Evolutionary conservation across 1,140 invertebrate genomes (phyloP).

Genomic region (Atopsyche davidsoni): DNA sequence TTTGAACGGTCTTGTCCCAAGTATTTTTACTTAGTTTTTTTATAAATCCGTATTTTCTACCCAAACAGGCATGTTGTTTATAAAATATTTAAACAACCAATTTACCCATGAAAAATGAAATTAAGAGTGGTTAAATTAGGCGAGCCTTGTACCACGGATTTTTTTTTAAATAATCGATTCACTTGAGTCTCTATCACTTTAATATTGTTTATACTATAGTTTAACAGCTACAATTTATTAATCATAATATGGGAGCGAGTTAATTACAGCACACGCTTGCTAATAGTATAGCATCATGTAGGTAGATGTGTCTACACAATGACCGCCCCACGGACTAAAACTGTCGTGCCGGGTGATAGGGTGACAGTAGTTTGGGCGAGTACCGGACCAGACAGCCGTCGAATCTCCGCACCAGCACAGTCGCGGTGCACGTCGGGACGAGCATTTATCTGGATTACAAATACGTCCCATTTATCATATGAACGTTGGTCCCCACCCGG

Average conservation of each 20-base stretch:
- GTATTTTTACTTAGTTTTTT: too few relatives aligned
- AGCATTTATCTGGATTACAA: slow-evolving; percentile 32
- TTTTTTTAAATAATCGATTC: too few relatives aligned
- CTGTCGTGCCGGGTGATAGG: not conserved
- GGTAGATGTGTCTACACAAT: not conserved
- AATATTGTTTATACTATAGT: too few relatives aligned
- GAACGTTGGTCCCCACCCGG: slow-evolving; percentile 28
- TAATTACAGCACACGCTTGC: not conserved
- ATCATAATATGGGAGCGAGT: not conserved
- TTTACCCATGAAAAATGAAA: too few relatives aligned
- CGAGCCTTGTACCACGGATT: too few relatives aligned
- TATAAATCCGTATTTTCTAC: too few relatives aligned
- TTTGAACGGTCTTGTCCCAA: too few relatives aligned
- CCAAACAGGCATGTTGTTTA: too few relatives aligned
- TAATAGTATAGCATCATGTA: not conserved
- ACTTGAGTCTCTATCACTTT: too few relatives aligned
- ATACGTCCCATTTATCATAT: slow-evolving; percentile 31
- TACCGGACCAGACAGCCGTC: not conserved
- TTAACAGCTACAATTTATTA: too few relatives aligned
- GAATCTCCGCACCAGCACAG: not conserved
- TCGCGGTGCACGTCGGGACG: slow-evolving; percentile 12
- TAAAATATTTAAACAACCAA: too few relatives aligned
- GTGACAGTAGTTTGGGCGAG: not conserved
- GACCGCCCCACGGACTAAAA: not conserved
- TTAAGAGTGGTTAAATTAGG: too few relatives aligned